Base-by-base conservation (phyloP, 2,797 vertebrate species). In the Argyrosomus regius region DNA sequence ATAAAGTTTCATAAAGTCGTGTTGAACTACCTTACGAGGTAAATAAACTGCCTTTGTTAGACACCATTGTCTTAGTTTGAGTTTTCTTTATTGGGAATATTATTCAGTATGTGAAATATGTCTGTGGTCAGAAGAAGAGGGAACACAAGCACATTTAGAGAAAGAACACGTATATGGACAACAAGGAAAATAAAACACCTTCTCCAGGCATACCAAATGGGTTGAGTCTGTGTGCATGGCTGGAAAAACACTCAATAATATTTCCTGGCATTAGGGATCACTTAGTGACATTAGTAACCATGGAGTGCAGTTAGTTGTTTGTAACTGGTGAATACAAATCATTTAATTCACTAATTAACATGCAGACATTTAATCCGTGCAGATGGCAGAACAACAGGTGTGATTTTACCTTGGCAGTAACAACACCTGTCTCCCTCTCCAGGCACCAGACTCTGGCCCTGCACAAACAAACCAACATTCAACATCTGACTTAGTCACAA, bases 401-500 rank as follows among this genome's bases (percentile, higher is more conserved):
- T 49, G 43, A 52, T 24, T 81, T 87, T 89, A 59, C 89, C 92
- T 68, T 72, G 41, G 61, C 97, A 98, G 88, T 83, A 92, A 69
- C 97, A 98, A 56, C 98, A 98, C 5, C 68, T 86, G 3, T 94
- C 93, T 58, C 89, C 95, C 0, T 64, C 82, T 26, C 91, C 96
- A 35, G 94, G 92, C 39, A 96, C 90, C 78, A 98, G 94, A 77
- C 71, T 86, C 39, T 91, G 93, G 39, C 95, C 96, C 97, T 98
- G 87, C 5, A 67, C 63, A 78, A 77, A 89, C 45, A 87, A 56
- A 83, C 11, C 14, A 72, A 45, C 16, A n/a, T 9, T 53, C 5
- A 84, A 67, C 28, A 60, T 17, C 2, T 8, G 18, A n/a, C 1
- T 62, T 18, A 62, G 65, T 52, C 43, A 22, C 17, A 11, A 0